Base-by-base conservation (phyloP, 2,797 vertebrate species). In the Astyanax mexicanus region DNA sequence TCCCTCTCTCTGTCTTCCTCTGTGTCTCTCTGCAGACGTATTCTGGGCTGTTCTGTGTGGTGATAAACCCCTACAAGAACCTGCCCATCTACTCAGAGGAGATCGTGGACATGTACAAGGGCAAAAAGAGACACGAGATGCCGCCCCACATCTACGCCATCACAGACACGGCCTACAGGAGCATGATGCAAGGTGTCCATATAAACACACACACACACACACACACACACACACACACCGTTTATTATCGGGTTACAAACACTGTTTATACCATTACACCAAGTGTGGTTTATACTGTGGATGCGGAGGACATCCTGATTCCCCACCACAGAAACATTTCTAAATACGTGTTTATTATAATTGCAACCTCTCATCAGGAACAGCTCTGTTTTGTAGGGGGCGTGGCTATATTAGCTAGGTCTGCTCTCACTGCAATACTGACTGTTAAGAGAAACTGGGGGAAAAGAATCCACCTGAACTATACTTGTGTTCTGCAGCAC, bases 51-150 rank as follows among this genome's bases (percentile, higher is more conserved):
- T 99, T 99, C 92, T 99, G 98, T 19, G 98, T 99, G 81, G 98
- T 99, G 82, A 98, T 99, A 85, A 99, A 99, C 85, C 98, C 98
- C 66, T 99, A 99, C 83, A 99, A 98, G 93, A 98, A 98, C 90
- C 92, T 99, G 87, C 97, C 98, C 76, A 99, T 99, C 90, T 99
- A 99, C 89, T 99, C 97, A 0, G 98, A 99, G 90, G 97, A 99
- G 91, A 99, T 99, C 0, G 95, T 99, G 77, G 98, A 99, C 0
- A 99, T 99, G 97, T 99, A 99, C 90, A 99, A 98, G 91, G 98
- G 98, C 91, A 99, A 99, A 91, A 99, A 99, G 88, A 93, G 97
- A 69, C 98, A 99, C 0, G 98, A 99, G 90, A 98, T 99, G 97
- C 98, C 98, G 0, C 98, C 98, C 47, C 98, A 99, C 80, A 99